Evolutionary conservation across 2,113 vertebrate genomes (phyloP).

Genomic region (Thinocorus orbignyianus): DNA sequence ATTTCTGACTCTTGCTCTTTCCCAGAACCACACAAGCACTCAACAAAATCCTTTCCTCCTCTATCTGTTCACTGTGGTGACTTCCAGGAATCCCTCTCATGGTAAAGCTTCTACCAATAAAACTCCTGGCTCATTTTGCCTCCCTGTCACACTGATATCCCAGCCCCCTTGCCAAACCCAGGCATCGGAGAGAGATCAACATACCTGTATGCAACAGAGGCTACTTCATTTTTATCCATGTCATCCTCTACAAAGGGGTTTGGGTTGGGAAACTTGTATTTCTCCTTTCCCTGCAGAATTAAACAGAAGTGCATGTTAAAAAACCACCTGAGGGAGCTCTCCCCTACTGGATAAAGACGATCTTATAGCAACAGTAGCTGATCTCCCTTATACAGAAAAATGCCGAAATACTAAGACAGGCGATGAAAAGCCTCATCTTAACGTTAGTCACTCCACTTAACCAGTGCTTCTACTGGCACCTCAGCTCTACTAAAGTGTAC

Average conservation of each 20-base stretch:
- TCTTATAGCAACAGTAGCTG: not conserved
- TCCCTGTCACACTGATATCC: fast-evolving
- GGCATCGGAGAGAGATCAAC: not conserved
- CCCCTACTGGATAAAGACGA: not conserved
- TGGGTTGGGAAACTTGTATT: slow-evolving; percentile 90
- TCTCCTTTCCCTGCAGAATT: slow-evolving; percentile 84
- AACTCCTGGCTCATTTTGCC: not conserved
- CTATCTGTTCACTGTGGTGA: not conserved
- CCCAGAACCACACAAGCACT: not conserved
- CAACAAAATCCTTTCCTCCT: not conserved
- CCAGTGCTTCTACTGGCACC: not conserved
- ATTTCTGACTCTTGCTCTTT: not conserved
- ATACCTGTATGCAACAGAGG: slow-evolving; percentile 95
- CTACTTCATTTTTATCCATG: slow-evolving; percentile 95
- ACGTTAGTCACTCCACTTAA: not conserved
- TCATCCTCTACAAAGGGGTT: slow-evolving; percentile 98
- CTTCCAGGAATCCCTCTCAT: not conserved
- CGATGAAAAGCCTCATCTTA: not conserved
- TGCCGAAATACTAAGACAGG: not conserved
- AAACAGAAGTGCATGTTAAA: not conserved
- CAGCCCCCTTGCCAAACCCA: not conserved
- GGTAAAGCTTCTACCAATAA: not conserved
- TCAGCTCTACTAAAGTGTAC: not conserved
- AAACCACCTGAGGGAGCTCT: not conserved
- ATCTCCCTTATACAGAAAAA: not conserved